Conservation (phyloP, 2,797 vertebrate species). For the Enteromius mattozi region DNA sequence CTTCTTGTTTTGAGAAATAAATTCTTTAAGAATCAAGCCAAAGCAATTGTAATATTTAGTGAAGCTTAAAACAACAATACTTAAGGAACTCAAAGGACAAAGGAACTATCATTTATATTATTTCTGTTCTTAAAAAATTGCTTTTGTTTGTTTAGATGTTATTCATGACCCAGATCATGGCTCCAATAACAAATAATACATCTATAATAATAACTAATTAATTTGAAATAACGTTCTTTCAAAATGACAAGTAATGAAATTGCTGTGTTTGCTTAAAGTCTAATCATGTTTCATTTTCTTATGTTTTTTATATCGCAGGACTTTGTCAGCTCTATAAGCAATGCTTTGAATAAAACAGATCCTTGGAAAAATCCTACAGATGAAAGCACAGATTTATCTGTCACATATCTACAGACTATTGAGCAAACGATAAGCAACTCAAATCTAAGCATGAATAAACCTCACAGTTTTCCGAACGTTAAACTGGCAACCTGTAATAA, state of each 20-base stretch:
- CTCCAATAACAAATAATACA: neutral
- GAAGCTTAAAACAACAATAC: neutral
- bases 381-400: fast-evolving
- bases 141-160: too few relatives aligned
- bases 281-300: neutral
- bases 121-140: neutral
- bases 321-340: constrained; percentile 70
- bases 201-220: neutral
- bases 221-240: neutral
- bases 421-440: constrained; percentile 51
- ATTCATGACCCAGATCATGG: neutral
- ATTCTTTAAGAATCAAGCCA: neutral
- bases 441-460: fast-evolving
- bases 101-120: neutral
- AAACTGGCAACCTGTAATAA: constrained; percentile 23
- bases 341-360: constrained; percentile 51
- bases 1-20: neutral
- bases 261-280: neutral
- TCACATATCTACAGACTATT: constrained; percentile 61
- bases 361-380: neutral
- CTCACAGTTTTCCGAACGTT: constrained; percentile 45
- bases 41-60: neutral
- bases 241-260: too few relatives aligned
- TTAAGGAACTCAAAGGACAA: neutral
- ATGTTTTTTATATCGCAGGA: constrained; percentile 58